A percentile compares a stretch with the other conserved stretches of the same genome.
phyloP scores from a whole-genome alignment of 2,113 vertebrate genomes.

The Orthonyx spaldingii region DNA sequence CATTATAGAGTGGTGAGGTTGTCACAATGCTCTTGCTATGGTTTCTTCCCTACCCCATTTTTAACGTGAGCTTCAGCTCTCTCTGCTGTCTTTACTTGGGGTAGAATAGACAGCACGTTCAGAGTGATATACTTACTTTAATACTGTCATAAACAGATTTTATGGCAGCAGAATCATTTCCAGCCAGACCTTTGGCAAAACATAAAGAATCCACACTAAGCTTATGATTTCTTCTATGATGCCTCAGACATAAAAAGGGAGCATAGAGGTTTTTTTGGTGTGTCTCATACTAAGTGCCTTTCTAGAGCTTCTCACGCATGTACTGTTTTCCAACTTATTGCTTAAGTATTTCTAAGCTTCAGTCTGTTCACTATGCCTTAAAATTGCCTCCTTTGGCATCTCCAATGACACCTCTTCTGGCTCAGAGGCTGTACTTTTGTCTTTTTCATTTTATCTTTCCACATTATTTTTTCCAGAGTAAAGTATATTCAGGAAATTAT shows the following conservation, averaged over 20 bases:
- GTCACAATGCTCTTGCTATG: background rate
- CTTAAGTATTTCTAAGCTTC: background rate
- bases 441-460: background rate
- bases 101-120: background rate
- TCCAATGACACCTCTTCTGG: background rate
- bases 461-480: background rate
- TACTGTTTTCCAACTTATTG: background rate
- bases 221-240: conserved; percentile 28
- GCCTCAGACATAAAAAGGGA: conserved; percentile 21
- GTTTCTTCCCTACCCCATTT: background rate
- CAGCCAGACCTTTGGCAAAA: conserved; percentile 40
- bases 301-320: background rate
- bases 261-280: background rate
- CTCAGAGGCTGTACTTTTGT: background rate
- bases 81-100: background rate
- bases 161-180: conserved; percentile 31
- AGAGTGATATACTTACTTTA: conserved; percentile 30
- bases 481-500: background rate
- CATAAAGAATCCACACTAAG: conserved; percentile 38
- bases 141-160: conserved; percentile 45
- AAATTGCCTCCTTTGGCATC: background rate
- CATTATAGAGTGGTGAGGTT: background rate
- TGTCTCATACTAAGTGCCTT: background rate
- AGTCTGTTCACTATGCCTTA: background rate
- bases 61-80: background rate